Evolutionary conservation across 2,797 vertebrate genomes (phyloP).

Genomic region (Alosa sapidissima): DNA sequence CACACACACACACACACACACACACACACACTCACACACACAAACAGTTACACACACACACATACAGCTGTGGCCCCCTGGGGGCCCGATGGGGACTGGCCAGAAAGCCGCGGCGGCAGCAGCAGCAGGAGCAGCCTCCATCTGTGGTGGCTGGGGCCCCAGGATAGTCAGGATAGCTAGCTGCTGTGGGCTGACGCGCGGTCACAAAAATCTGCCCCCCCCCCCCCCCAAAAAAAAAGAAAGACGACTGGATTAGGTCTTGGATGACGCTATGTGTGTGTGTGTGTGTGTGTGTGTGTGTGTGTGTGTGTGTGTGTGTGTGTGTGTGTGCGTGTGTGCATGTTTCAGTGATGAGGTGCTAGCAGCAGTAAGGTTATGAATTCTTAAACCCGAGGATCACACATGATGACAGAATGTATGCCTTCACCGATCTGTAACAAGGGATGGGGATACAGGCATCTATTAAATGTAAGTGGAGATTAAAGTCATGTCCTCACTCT

Average conservation of each 20-base stretch:
- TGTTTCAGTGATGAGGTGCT: conserved; percentile 13
- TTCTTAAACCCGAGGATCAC: conserved; percentile 22
- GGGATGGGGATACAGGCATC: not conserved
- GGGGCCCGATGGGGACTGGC: not conserved
- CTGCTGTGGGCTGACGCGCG: conserved; percentile 15
- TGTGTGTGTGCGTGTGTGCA: not conserved
- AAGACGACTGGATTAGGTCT: not conserved
- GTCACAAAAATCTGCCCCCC: not conserved
- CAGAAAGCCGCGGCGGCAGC: not conserved
- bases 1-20: not conserved
- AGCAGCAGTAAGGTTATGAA: conserved; percentile 20
- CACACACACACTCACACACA: not conserved
- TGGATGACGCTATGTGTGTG: not conserved
- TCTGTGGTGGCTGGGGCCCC: conserved; percentile 12
- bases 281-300: not conserved
- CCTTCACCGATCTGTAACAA: not conserved
- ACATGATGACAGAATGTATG: conserved; percentile 20
- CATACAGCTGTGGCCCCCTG: conserved; percentile 9
- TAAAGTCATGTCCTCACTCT: conserved; percentile 8
- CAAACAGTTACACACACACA: not conserved
- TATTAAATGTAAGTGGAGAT: not conserved
- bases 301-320: conserved; percentile 9
- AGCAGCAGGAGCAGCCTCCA: not conserved
- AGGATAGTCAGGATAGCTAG: not conserved
- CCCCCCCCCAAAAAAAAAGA: not conserved